Evolutionary conservation across 2,888 invertebrate species (phyloP).

Genomic region (Seladonia tumulorum): DNA sequence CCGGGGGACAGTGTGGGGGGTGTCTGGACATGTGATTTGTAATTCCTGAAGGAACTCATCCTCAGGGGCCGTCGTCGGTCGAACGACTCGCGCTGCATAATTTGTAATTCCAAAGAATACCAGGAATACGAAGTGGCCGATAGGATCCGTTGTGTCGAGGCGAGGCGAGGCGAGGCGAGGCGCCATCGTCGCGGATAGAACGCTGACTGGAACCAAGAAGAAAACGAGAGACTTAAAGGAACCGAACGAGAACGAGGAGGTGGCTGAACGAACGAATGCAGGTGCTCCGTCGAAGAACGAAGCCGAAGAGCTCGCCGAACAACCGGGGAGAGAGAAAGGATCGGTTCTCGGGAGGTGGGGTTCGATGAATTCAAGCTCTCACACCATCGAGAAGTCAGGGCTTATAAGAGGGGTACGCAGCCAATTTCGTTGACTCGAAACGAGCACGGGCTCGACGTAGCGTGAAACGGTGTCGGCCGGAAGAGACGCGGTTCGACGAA

Average conservation of each 20-base stretch:
- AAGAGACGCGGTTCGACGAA: constrained; percentile 54
- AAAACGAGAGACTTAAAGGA: neutral
- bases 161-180: neutral
- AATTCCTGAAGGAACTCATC: constrained; percentile 70
- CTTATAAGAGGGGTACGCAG: constrained; percentile 62
- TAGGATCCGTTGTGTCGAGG: constrained; percentile 14
- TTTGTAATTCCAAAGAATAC: constrained; percentile 71
- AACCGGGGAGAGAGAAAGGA: neutral
- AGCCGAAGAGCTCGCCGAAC: neutral
- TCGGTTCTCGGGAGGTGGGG: constrained; percentile 2
- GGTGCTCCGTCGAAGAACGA: neutral
- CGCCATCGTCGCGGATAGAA: neutral
- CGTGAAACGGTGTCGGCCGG: constrained; percentile 73
- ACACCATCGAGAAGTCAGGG: constrained; percentile 35
- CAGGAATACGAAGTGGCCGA: constrained; percentile 42
- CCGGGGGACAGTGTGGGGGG: too few species aligned
- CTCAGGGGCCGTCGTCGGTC: constrained; percentile 24
- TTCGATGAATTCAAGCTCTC: constrained; percentile 55
- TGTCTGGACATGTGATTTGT: constrained; percentile 72
- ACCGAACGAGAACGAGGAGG: neutral
- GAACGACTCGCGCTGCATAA: constrained; percentile 67
- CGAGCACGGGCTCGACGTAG: constrained; percentile 75
- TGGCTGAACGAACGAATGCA: neutral
- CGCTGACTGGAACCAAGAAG: neutral
- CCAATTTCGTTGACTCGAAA: constrained; percentile 75